Conservation (phyloP, 2,113 vertebrate genomes). For the Typhlomys cinereus region DNA sequence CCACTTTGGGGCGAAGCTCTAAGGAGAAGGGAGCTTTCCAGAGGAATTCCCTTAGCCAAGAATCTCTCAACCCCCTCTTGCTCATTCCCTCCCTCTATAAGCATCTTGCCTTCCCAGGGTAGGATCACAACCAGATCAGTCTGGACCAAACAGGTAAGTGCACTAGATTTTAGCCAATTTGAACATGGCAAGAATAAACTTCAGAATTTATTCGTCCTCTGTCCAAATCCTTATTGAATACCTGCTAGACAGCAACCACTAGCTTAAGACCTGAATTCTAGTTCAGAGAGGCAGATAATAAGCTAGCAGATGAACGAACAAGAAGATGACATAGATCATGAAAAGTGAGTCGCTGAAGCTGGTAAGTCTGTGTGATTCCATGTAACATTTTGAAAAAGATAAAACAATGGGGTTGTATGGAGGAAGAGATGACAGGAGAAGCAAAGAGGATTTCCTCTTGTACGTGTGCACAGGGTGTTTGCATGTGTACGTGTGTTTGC, state of each 20-base stretch:
- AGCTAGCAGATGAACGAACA: background rate
- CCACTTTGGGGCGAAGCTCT: background rate
- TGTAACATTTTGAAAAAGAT: background rate
- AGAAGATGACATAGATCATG: background rate
- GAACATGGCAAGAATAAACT: background rate
- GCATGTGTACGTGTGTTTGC: no score
- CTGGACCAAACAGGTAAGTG: background rate
- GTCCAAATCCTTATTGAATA: background rate
- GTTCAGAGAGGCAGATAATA: background rate
- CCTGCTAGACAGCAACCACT: background rate
- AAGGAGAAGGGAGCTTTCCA: background rate
- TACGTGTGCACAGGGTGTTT: no score
- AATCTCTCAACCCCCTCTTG: background rate
- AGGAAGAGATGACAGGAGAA: background rate
- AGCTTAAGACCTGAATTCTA: background rate
- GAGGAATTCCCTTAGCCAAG: background rate
- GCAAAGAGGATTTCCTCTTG: no score
- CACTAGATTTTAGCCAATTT: background rate
- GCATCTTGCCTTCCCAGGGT: background rate
- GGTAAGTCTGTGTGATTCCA: background rate
- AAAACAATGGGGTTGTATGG: background rate
- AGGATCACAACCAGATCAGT: no score
- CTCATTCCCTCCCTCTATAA: background rate
- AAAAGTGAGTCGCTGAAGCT: background rate
- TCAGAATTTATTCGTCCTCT: conserved; percentile 17